These are phyloP conservation scores for Sebastes oblongus DNA, from an alignment of 2,797 vertebrate species.

Conservation along the genomic window DNA sequence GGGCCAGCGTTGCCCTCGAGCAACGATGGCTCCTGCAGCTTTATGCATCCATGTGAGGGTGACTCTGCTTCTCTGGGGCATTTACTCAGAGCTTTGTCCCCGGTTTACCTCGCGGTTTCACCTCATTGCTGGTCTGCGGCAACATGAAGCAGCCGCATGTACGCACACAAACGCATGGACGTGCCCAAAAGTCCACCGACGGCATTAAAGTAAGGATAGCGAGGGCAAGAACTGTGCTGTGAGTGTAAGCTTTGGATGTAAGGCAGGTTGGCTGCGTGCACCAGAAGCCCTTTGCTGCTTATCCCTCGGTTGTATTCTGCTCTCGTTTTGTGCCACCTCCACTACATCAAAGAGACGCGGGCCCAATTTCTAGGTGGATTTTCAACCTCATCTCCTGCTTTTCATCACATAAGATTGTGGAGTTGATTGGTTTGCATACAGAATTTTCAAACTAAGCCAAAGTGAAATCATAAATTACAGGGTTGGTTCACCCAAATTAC, in stretches of 20 bases:
- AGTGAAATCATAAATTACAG: not conserved
- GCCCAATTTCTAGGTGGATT: slow-evolving; percentile 1
- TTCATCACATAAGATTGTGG: not conserved
- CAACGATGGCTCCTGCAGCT: not conserved
- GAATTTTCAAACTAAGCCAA: not conserved
- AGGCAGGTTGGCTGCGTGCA: slow-evolving; percentile 34
- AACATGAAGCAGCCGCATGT: not conserved
- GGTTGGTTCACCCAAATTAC: not conserved
- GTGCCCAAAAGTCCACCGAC: not conserved
- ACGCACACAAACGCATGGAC: not conserved
- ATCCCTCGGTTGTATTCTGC: slow-evolving; percentile 38
- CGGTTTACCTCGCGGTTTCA: slow-evolving; percentile 14
- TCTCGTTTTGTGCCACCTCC: not conserved
- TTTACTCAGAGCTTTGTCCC: slow-evolving; percentile 37
- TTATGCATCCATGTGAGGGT: slow-evolving; percentile 14
- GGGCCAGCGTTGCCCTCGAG: slow-evolving; percentile 6
- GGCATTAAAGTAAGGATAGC: not conserved
- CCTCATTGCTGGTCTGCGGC: slow-evolving; percentile 15
- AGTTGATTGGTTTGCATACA: slow-evolving; percentile 20
- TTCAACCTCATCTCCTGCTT: slow-evolving; percentile 11
- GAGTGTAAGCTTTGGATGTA: slow-evolving; percentile 10
- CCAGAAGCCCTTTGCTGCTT: not conserved
- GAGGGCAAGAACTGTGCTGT: not conserved
- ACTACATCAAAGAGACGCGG: slow-evolving; percentile 30
- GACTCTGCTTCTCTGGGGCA: slow-evolving; percentile 34